A percentile compares a stretch with the other conserved stretches of the same genome.
phyloP scores from a whole-genome alignment of 2,797 vertebrate species.

The Mareca strepera region DNA sequence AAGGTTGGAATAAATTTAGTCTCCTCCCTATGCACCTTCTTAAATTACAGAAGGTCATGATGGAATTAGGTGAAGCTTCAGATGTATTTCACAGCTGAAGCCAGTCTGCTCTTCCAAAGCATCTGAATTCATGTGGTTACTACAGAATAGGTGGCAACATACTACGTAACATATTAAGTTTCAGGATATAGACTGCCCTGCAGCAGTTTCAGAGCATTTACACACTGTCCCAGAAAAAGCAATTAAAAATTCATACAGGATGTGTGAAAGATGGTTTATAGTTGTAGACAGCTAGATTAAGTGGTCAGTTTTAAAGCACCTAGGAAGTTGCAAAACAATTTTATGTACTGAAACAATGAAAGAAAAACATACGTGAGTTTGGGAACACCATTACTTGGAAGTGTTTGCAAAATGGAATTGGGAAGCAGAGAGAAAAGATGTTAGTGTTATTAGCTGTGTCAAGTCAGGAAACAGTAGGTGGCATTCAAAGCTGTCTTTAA shows the following conservation, averaged over 20 bases:
- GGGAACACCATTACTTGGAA: not conserved
- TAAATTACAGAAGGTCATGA: not conserved
- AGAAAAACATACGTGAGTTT: not conserved
- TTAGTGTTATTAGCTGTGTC: fast-evolving
- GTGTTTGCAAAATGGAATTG: not conserved
- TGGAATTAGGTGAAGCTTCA: not conserved
- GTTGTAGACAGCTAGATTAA: not conserved
- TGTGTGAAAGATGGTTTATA: not conserved
- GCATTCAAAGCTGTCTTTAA: not conserved
- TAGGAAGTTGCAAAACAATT: not conserved
- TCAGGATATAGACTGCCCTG: not conserved
- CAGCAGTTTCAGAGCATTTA: not conserved
- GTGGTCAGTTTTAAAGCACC: not conserved
- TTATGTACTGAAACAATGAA: not conserved
- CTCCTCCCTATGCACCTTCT: not conserved
- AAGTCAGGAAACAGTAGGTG: not conserved
- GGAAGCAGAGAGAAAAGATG: not conserved
- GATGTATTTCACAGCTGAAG: not conserved
- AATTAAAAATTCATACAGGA: not conserved
- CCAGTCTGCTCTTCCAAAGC: not conserved
- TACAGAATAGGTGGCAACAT: not conserved
- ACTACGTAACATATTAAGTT: not conserved
- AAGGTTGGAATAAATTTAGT: not conserved
- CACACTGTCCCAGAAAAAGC: not conserved
- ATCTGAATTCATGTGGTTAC: fast-evolving